Conservation (phyloP, 2,113 vertebrate genomes). For the Gallinago undulata region DNA sequence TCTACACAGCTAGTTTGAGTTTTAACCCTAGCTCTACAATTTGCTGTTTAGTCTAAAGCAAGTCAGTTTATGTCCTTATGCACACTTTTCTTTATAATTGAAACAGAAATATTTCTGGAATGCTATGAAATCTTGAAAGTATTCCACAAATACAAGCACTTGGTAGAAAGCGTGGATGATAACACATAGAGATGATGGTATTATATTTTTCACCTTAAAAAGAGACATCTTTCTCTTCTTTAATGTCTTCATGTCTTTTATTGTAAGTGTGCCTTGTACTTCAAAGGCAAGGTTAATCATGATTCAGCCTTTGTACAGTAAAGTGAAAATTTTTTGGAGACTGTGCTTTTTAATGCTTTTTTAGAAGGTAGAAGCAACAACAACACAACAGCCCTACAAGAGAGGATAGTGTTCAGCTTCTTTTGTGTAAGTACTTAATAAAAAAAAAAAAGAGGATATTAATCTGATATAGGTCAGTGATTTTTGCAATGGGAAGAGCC, state of each 20-base stretch:
- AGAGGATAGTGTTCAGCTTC: background rate
- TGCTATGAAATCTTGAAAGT: background rate
- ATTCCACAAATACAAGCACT: background rate
- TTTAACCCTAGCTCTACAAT: background rate
- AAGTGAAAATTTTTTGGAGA: background rate
- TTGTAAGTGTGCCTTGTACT: background rate
- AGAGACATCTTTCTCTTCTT: background rate
- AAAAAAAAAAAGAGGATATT: background rate
- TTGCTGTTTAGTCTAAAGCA: background rate
- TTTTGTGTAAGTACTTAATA: background rate
- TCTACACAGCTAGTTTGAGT: background rate
- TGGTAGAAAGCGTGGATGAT: background rate
- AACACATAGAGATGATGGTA: background rate
- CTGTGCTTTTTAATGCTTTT: background rate
- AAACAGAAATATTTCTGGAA: background rate
- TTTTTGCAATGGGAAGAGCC: background rate
- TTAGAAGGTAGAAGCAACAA: background rate
- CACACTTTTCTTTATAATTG: background rate
- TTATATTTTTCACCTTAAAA: background rate
- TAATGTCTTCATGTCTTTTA: background rate
- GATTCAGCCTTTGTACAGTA: background rate
- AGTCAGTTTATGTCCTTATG: background rate
- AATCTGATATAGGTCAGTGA: background rate
- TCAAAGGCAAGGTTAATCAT: constrained; percentile 7
- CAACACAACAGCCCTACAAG: background rate